A percentile compares a stretch with the other conserved stretches of the same genome.
phyloP scores from a whole-genome alignment of 2,888 invertebrate species.

The Hirtodrosophila cameraria region DNA sequence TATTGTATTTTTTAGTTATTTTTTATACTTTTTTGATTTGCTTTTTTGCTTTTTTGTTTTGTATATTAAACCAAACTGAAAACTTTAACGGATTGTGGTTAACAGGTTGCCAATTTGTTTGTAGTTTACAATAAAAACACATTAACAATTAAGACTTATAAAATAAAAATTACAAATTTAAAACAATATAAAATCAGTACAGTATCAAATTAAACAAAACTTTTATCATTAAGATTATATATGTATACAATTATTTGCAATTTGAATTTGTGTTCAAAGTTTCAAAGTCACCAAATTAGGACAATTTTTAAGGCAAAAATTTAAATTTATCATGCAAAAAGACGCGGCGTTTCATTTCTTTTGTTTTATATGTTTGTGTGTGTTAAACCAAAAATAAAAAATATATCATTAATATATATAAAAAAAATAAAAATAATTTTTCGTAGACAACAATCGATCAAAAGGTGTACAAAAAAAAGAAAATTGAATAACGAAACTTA shows the following conservation, averaged over 20 bases:
- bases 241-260: constrained; percentile 74
- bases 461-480: constrained; percentile 18
- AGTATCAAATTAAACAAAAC: constrained; percentile 72
- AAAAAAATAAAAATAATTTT: constrained; percentile 24
- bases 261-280: constrained; percentile 62
- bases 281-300: constrained; percentile 67
- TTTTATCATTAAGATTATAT: constrained; percentile 63
- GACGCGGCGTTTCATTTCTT: constrained; percentile 43
- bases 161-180: constrained; percentile 73
- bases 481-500: constrained; percentile 55
- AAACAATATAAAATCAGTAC: constrained; percentile 80
- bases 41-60: constrained; percentile 10
- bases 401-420: neutral
- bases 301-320: constrained; percentile 32
- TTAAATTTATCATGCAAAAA: constrained; percentile 35
- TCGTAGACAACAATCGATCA: constrained; percentile 33
- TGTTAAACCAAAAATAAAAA: constrained; percentile 50
- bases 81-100: constrained; percentile 67
- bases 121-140: constrained; percentile 76
- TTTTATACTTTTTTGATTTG: constrained; percentile 14
- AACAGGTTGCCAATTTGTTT: constrained; percentile 71
- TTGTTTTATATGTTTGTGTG: constrained; percentile 62
- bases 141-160: constrained; percentile 75
- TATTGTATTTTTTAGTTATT: constrained; percentile 19
- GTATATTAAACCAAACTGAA: constrained; percentile 37